Base-by-base conservation (phyloP, 2,113 vertebrate species). In the Crocuta crocuta region DNA sequence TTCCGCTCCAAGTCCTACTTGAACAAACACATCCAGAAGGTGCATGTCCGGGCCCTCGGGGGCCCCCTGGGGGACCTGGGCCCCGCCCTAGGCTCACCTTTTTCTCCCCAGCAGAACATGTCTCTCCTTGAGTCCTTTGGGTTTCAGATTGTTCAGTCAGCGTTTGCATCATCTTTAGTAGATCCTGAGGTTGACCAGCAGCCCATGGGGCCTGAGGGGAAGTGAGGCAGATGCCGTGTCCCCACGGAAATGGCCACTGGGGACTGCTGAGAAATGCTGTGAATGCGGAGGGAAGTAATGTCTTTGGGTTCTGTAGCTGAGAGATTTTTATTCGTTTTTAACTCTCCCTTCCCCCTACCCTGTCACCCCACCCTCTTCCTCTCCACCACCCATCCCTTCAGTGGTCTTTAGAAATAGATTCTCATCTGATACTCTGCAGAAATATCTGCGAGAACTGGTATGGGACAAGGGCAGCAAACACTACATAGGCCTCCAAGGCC, bases 1-100 rank as follows among this genome's bases (percentile, higher is more conserved):
- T 99, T 99, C 99, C 99, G 99, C 98, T 99, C 99, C 50, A 99
- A 99, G 99, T 99, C 99, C 99, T 99, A 99, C 98, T 99, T 99
- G 99, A 99, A 99, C 99, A 99, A 99, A 98, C 99, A 99, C 98
- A 99, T 99, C 98, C 99, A 99, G 98, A 99, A 99, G 98, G 99
- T 99, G 97, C 99, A 99, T 80, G 99, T 99, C 94, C 99, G 99
- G 98, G 98, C 99, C 48, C 99, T 99, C 19, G 99, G 99, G 93
- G 98, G 99, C 96, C 98, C 99, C 0, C 79, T 99, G 80, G 99
- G 99, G 87, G 99, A 99, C 98, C 99, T 99, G 65, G 98, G 99
- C 96, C 99, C 99, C 66, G 98, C 99, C 93, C 98, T 99, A 1
- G 98, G 99, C 86, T 99, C 99, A 31, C 99, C 99, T 65, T 99